Base-by-base conservation (phyloP, 2,888 invertebrate genomes). In the Lathronympha strigana region DNA sequence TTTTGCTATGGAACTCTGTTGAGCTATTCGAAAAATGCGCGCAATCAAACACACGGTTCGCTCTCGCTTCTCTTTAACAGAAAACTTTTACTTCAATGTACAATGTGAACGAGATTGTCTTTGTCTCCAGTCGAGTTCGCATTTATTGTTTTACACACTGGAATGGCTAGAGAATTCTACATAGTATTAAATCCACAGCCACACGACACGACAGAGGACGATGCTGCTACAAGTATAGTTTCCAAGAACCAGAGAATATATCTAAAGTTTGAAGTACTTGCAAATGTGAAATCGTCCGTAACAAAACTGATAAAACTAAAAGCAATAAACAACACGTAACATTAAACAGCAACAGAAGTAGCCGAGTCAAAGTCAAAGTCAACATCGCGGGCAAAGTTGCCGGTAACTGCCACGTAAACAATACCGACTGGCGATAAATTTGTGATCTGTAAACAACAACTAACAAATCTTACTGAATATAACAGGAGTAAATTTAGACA, bases 361-460 rank as follows among this genome's bases (percentile, higher is more conserved):
- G 61, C 54, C 38, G 54, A 66, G 49, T 47, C 60, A 54, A 47
- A 66, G 60, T 61, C 66, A 66, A 64, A 64, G 64, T 53, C 53
- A 64, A 66, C 47, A 54, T 21, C 28, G 66, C 38, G 54, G 53
- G 28, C 47, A 38, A 66, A 61, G 54, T 66, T 66, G 66, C 53
- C 38, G 53, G 47, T 19, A 61, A 61, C 66, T 61, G 19, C 23
- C 40, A 36, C 40, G 47, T 49, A 66, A 61, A 61, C 66, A 54
- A 49, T 61, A 61, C 17, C 36, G 45, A 33, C 36, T 5, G 47
- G 28, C 28, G 47, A 60, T 66, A 49, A 66, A 66, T 61, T 49
- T n/a, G 19, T 43, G 21, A 49, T 66, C 23, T 5, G 15, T 15
- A 45, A 60, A 54, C 23, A 47, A 61, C 25, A 47, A 57, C 45